phyloP scores from a whole-genome alignment of 1,140 invertebrate species.

The Pseudomyrmex cubaensis region DNA sequence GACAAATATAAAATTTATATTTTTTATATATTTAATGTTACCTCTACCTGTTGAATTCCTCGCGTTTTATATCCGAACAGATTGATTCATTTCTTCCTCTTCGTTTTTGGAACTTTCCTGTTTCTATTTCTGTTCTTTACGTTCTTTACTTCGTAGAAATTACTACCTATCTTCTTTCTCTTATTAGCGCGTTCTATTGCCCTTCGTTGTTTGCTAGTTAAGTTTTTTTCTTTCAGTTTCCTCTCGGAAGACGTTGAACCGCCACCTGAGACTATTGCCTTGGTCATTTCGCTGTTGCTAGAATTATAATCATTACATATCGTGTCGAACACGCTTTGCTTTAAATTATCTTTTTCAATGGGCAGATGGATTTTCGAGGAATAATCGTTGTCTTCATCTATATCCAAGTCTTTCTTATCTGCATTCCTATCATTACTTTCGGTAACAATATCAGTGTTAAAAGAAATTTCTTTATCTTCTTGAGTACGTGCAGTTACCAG shows the following conservation, averaged over 20 bases:
- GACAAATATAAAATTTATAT: not conserved
- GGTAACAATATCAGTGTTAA: slow-evolving; percentile 67
- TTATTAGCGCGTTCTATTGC: slow-evolving; percentile 90
- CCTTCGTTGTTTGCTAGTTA: slow-evolving; percentile 92
- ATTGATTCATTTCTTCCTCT: slow-evolving; percentile 65
- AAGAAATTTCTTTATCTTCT: slow-evolving; percentile 59
- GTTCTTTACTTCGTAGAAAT: slow-evolving; percentile 97
- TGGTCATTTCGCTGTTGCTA: slow-evolving; percentile 82
- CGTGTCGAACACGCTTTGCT: slow-evolving; percentile 80
- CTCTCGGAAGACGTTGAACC: slow-evolving; percentile 80
- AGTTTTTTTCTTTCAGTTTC: slow-evolving; percentile 81
- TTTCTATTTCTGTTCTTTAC: slow-evolving; percentile 95
- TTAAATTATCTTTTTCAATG: slow-evolving; percentile 79
- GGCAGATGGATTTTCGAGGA: slow-evolving; percentile 71
- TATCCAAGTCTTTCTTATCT: slow-evolving; percentile 25
- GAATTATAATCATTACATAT: slow-evolving; percentile 80
- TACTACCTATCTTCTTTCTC: slow-evolving; percentile 95
- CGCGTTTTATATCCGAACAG: not conserved
- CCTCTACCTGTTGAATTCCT: not conserved
- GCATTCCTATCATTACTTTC: slow-evolving; percentile 49
- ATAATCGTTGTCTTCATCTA: slow-evolving; percentile 69
- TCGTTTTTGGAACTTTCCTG: slow-evolving; percentile 84
- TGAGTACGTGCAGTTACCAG: not conserved
- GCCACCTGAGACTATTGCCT: slow-evolving; percentile 85
- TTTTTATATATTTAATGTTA: not conserved